Evolutionary conservation across 1,140 invertebrate genomes (phyloP).

Genomic region (Ruditapes philippinarum): DNA sequence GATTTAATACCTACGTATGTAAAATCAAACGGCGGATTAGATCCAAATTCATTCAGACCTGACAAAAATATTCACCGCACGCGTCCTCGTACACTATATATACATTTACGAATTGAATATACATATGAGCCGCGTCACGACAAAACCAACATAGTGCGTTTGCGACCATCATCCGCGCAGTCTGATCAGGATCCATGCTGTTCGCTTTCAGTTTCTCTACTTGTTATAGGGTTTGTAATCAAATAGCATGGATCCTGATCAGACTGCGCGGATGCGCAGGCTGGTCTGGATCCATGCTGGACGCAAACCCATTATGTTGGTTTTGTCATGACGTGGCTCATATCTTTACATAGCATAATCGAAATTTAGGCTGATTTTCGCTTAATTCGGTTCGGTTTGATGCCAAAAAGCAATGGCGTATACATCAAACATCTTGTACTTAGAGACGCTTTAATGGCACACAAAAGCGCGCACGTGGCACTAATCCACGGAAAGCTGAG

Average conservation of each 20-base stretch:
- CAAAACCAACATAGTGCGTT: too few relatives aligned
- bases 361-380: conserved; percentile 26
- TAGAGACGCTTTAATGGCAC: conserved; percentile 20
- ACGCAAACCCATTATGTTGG: too few relatives aligned
- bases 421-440: conserved; percentile 38
- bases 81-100: not conserved
- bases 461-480: conserved; percentile 58
- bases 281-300: too few relatives aligned
- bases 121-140: too few relatives aligned
- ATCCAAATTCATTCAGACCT: not conserved
- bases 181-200: too few relatives aligned
- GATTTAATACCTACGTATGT: conserved; percentile 18
- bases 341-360: conserved; percentile 9
- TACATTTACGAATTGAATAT: conserved; percentile 20
- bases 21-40: conserved; percentile 49
- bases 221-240: too few relatives aligned
- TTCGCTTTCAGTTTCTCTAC: too few relatives aligned
- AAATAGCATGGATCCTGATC: too few relatives aligned
- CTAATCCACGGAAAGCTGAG: conserved; percentile 46
- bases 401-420: not conserved
- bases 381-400: conserved; percentile 25
- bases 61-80: conserved; percentile 51
- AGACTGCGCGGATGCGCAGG: too few relatives aligned
- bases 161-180: too few relatives aligned
- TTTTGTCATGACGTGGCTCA: too few relatives aligned